phyloP scores from a whole-genome alignment of 1,140 invertebrate genomes.

The Babylonia areolata region DNA sequence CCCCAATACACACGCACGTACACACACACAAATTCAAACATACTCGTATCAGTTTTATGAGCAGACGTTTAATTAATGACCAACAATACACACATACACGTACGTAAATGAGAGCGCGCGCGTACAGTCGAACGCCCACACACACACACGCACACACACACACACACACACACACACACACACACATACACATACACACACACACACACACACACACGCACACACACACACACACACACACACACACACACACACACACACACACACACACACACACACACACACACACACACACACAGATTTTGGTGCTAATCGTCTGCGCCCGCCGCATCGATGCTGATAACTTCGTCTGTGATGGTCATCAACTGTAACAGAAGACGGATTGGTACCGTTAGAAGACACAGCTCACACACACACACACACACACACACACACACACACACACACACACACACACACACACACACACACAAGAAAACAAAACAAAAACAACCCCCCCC shows the following conservation, averaged over 20 bases:
- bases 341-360: background rate
- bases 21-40: too few relatives aligned
- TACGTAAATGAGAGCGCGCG: too few relatives aligned
- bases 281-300: background rate
- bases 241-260: background rate
- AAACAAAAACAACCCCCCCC: too few relatives aligned
- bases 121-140: too few relatives aligned
- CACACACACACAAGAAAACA: too few relatives aligned
- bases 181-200: background rate
- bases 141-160: background rate
- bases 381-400: too few relatives aligned
- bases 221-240: background rate
- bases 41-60: too few relatives aligned
- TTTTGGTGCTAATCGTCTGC: background rate
- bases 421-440: too few relatives aligned
- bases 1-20: too few relatives aligned
- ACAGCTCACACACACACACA: too few relatives aligned
- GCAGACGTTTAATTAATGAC: background rate
- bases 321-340: background rate
- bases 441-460: too few relatives aligned
- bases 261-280: conserved; percentile 10
- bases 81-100: background rate
- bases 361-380: background rate
- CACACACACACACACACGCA: background rate
- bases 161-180: background rate